Conservation (phyloP, 92 coral and sea anemone genomes). For the Porites evermanni region DNA sequence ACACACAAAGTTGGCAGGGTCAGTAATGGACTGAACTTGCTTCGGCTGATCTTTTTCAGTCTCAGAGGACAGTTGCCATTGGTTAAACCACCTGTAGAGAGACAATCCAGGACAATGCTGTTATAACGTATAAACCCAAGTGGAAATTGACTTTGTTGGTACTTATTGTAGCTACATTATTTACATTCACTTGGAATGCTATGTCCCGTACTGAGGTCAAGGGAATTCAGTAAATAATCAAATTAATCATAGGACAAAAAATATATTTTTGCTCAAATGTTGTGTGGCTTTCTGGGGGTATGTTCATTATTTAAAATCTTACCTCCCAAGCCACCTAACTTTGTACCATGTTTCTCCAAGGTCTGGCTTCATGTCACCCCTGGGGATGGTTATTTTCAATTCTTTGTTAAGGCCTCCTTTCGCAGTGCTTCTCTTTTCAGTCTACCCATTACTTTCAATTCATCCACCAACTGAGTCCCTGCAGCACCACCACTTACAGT, state of each 20-base stretch:
- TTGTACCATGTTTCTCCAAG: conserved; percentile 24
- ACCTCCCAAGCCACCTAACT: not conserved
- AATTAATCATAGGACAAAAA: not conserved
- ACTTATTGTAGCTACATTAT: no score
- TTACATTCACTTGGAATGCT: no score
- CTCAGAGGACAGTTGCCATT: no score
- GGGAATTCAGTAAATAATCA: not conserved
- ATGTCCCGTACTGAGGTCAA: not conserved
- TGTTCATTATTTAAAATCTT: not conserved
- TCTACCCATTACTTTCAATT: conserved; percentile 22
- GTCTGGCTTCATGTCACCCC: conserved; percentile 50
- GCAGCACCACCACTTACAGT: conserved; percentile 58
- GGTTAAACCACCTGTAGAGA: conserved; percentile 26
- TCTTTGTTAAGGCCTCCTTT: conserved; percentile 48
- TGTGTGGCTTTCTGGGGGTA: no score
- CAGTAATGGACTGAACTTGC: no score
- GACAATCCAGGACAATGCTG: no score
- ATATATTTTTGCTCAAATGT: no score
- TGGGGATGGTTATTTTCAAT: conserved; percentile 44
- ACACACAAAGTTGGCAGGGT: not conserved
- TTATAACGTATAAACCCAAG: not conserved
- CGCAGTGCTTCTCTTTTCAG: conserved; percentile 27
- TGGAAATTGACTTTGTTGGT: not conserved
- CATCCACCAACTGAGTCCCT: conserved; percentile 19
- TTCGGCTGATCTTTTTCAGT: no score